Conservation (phyloP, 92 coral and sea anemone species). For the Muricea muricata region DNA sequence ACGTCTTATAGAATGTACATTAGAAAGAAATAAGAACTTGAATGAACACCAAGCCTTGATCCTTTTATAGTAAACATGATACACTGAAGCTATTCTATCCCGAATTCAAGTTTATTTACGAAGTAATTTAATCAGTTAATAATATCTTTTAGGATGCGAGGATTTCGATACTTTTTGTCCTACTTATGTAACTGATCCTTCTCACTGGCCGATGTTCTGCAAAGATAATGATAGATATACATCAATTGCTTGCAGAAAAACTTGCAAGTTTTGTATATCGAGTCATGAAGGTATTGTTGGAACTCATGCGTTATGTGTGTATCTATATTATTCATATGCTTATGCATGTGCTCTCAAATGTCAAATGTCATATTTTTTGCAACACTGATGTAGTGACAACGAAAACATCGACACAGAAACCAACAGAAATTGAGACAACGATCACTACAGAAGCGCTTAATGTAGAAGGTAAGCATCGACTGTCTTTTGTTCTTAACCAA, state of each 20-base stretch:
- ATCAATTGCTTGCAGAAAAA: constrained; percentile 19
- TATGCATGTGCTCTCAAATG: no score
- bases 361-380: background rate
- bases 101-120: no score
- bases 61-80: no score
- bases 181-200: background rate
- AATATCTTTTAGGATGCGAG: background rate
- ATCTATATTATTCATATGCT: no score
- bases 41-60: no score
- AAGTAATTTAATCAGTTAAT: no score
- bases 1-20: no score
- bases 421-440: background rate
- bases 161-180: constrained; percentile 1
- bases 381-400: background rate
- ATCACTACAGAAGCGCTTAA: background rate
- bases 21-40: no score
- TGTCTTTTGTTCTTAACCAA: no score
- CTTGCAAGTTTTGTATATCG: constrained; percentile 20
- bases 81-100: no score
- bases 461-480: background rate
- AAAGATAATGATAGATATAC: constrained; percentile 24
- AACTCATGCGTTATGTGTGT: background rate
- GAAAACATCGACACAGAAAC: background rate
- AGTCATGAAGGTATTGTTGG: background rate
- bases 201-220: constrained; percentile 20